Percentiles rank a stretch among this genome's conserved stretches.
phyloP scores from a whole-genome alignment of 2,797 vertebrate species.

The Malacoctenus gilli region DNA sequence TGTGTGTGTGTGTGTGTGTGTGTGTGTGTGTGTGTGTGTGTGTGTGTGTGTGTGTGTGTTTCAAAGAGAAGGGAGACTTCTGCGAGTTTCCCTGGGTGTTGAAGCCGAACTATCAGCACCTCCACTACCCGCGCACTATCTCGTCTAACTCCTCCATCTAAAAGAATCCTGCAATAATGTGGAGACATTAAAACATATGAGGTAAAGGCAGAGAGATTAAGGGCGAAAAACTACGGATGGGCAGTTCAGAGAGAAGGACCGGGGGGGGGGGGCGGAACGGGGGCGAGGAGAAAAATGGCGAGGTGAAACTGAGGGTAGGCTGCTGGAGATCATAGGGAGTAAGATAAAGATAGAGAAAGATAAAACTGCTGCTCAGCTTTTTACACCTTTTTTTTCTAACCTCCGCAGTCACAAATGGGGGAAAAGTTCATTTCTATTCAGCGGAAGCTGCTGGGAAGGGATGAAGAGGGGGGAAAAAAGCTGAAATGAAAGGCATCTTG shows the following conservation, averaged over 20 bases:
- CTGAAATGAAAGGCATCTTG: constrained; percentile 36
- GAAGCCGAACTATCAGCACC: constrained; percentile 56
- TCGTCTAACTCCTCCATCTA: constrained; percentile 43
- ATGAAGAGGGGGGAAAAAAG: constrained; percentile 1
- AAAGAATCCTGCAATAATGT: constrained; percentile 52
- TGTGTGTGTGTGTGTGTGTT: not conserved
- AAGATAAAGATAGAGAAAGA: constrained; percentile 27
- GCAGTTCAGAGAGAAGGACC: constrained; percentile 10
- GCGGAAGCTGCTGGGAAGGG: not conserved
- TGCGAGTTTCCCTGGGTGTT: constrained; percentile 31
- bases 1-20: not conserved
- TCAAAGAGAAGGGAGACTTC: constrained; percentile 18
- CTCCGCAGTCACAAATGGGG: not conserved
- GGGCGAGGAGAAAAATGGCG: constrained; percentile 36
- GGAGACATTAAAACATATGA: constrained; percentile 26
- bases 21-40: constrained; percentile 1
- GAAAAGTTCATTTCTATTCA: constrained; percentile 1
- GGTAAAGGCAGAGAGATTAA: not conserved
- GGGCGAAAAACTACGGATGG: too few relatives aligned
- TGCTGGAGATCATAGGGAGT: constrained; percentile 9
- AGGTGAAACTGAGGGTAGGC: constrained; percentile 23
- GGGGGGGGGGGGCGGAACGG: constrained; percentile 3
- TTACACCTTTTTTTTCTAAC: constrained; percentile 11
- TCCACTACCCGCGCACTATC: constrained; percentile 51
- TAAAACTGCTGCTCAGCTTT: not conserved